phyloP scores from a whole-genome alignment of 2,113 vertebrate species.

The Corythornis madagascariensis region DNA sequence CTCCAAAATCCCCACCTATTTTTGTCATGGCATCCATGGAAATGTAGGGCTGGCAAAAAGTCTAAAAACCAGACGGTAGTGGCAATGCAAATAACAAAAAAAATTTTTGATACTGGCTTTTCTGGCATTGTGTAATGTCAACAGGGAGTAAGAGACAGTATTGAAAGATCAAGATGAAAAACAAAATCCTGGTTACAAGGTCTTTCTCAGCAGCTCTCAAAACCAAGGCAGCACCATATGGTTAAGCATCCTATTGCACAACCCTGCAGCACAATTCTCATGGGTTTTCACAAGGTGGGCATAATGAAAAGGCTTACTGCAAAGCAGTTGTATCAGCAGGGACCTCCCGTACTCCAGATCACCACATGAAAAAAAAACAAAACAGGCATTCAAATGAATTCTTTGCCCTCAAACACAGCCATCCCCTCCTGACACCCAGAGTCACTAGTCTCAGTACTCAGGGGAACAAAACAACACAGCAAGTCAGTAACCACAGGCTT shows the following conservation, averaged over 20 bases:
- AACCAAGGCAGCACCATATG: neutral
- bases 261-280: neutral
- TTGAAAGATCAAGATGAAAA: neutral
- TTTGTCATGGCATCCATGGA: accelerated
- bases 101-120: neutral
- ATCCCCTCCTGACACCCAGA: neutral
- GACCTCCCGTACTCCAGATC: neutral
- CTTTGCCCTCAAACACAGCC: neutral
- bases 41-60: neutral
- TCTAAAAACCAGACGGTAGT: neutral
- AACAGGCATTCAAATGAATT: accelerated
- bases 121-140: neutral
- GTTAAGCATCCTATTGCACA: neutral
- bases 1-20: neutral
- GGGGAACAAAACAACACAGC: neutral
- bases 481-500: neutral
- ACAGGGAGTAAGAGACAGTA: neutral
- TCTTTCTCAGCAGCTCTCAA: neutral
- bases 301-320: neutral
- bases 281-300: neutral
- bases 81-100: neutral
- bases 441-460: accelerated
- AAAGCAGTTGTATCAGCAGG: neutral
- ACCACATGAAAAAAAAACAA: accelerated
- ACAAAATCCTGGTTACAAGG: neutral